Percentiles rank a stretch among this genome's conserved stretches.
Evolutionary conservation across 2,113 vertebrate species (phyloP).

Genomic region (Seriola quinqueradiata): DNA sequence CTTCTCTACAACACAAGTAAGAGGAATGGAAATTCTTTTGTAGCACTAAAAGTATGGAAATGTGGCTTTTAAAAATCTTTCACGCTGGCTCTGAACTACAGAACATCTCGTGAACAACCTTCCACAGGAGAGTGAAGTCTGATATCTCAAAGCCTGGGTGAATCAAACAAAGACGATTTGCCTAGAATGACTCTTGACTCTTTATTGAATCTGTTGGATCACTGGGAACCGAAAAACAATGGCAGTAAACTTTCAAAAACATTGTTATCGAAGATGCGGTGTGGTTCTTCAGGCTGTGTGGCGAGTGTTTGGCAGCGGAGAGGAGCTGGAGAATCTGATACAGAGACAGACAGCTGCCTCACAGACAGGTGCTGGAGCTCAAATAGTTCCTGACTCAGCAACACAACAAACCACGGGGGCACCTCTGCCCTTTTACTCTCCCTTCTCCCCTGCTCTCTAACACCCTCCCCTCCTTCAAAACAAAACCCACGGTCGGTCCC

Average conservation of each 20-base stretch:
- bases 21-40: too few relatives aligned
- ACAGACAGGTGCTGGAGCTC: constrained; percentile 56
- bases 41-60: too few relatives aligned
- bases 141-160: too few relatives aligned
- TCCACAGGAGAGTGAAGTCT: too few relatives aligned
- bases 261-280: not conserved
- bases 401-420: not conserved
- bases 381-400: constrained; percentile 45
- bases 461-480: constrained; percentile 3
- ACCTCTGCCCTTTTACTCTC: constrained; percentile 43
- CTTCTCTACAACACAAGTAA: too few relatives aligned
- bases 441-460: not conserved
- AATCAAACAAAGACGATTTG: too few relatives aligned
- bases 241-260: not conserved
- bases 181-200: too few relatives aligned
- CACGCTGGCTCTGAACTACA: too few relatives aligned
- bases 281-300: not conserved
- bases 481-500: not conserved
- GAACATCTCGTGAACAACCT: too few relatives aligned
- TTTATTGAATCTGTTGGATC: not conserved
- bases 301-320: not conserved
- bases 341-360: constrained; percentile 39
- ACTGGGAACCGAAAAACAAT: too few relatives aligned
- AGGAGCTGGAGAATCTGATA: not conserved
- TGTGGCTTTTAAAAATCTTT: too few relatives aligned